These are phyloP conservation scores for Diaprepes abbreviatus DNA, from an alignment of 2,888 invertebrate genomes.

Conservation along the genomic window DNA sequence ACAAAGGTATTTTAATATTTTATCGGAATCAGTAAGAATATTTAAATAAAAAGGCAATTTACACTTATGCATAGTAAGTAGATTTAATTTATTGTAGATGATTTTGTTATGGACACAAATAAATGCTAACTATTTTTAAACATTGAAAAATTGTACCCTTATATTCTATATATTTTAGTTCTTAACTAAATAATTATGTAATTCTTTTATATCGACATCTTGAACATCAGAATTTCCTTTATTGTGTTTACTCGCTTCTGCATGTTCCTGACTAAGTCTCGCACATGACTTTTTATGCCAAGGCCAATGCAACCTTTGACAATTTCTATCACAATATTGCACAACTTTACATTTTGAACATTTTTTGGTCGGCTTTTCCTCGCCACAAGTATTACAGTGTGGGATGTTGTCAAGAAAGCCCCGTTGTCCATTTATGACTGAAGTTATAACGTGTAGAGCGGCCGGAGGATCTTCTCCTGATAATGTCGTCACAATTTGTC, in stretches of 20 bases:
- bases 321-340: conserved; percentile 94
- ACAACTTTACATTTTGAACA: conserved; percentile 95
- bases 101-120: conserved; percentile 1
- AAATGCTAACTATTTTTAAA: conserved; percentile 7
- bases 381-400: conserved; percentile 88
- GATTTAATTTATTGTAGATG: conserved; percentile 4
- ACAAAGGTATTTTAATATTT: too few species aligned
- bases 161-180: conserved; percentile 17
- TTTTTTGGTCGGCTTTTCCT: conserved; percentile 90
- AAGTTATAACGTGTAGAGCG: conserved; percentile 80
- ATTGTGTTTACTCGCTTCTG: conserved; percentile 38
- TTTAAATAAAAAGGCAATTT: conserved; percentile 3
- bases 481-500: conserved; percentile 85
- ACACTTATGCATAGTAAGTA: not conserved
- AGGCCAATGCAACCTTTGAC: conserved; percentile 95
- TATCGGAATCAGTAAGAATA: too few species aligned
- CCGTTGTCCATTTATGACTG: conserved; percentile 90
- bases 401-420: conserved; percentile 79
- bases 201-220: conserved; percentile 38
- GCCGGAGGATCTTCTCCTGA: conserved; percentile 81
- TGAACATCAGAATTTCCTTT: conserved; percentile 11
- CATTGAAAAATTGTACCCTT: conserved; percentile 6
- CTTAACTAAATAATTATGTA: conserved; percentile 37
- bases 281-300: conserved; percentile 90
- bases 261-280: conserved; percentile 68